A percentile compares a stretch with the other conserved stretches of the same genome.
Evolutionary conservation across 2,797 vertebrate genomes (phyloP).

Genomic region (Aeoliscus strigatus): DNA sequence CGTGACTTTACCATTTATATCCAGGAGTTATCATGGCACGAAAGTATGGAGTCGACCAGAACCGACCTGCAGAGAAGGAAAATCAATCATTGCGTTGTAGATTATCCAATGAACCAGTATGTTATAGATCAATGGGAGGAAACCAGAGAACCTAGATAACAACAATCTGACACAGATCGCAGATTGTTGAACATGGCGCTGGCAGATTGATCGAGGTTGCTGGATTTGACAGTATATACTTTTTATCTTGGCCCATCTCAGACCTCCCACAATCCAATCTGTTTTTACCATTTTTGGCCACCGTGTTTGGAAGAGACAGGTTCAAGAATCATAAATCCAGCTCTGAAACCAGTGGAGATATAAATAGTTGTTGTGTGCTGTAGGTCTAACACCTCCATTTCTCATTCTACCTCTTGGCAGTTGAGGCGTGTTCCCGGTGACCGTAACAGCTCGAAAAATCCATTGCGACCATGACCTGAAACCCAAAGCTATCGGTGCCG

Average conservation of each 20-base stretch:
- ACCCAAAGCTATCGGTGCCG: conserved; percentile 28
- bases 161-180: too few species aligned
- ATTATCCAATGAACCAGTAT: too few species aligned
- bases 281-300: conserved; percentile 28
- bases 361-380: conserved; percentile 64
- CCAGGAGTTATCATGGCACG: too few species aligned
- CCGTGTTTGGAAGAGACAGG: conserved; percentile 41
- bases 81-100: too few species aligned
- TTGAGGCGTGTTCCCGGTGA: conserved; percentile 47
- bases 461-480: conserved; percentile 58
- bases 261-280: conserved; percentile 13
- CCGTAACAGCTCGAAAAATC: conserved; percentile 54
- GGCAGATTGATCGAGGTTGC: conserved; percentile 5
- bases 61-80: too few species aligned
- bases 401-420: conserved; percentile 51
- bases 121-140: too few species aligned
- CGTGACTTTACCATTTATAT: too few species aligned
- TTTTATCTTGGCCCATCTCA: conserved; percentile 6
- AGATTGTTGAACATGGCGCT: too few species aligned
- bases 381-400: conserved; percentile 53
- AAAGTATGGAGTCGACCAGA: too few species aligned
- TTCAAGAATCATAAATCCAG: conserved; percentile 63
- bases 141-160: too few species aligned
- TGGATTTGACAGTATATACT: conserved; percentile 4
- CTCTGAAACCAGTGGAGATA: conserved; percentile 45